Conservation (phyloP, 2,888 invertebrate species). For the Drosophila ezoana region DNA sequence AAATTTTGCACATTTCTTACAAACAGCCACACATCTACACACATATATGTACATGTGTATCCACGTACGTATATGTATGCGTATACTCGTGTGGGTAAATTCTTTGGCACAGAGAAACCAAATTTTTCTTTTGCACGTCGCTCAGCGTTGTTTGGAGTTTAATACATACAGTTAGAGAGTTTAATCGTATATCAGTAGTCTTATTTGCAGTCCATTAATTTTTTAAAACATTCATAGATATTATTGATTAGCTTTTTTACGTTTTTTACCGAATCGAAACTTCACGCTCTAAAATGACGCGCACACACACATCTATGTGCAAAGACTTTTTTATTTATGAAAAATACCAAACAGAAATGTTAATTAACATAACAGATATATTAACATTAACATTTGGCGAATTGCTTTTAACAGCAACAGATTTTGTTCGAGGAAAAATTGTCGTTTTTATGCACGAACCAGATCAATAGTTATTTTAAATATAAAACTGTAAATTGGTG, state of each 20-base stretch:
- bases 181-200: slow-evolving; percentile 16
- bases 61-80: slow-evolving; percentile 32
- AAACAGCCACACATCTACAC: slow-evolving; percentile 50
- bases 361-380: slow-evolving; percentile 26
- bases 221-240: slow-evolving; percentile 33
- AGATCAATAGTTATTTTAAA: background rate
- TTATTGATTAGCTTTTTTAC: slow-evolving; percentile 61
- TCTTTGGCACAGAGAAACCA: slow-evolving; percentile 67
- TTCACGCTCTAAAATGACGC: slow-evolving; percentile 69
- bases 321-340: slow-evolving; percentile 50
- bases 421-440: background rate
- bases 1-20: slow-evolving; percentile 73
- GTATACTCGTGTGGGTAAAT: slow-evolving; percentile 61
- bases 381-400: slow-evolving; percentile 23
- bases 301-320: slow-evolving; percentile 49
- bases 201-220: slow-evolving; percentile 19
- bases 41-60: slow-evolving; percentile 37
- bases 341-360: slow-evolving; percentile 53
- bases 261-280: slow-evolving; percentile 67
- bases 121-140: slow-evolving; percentile 50
- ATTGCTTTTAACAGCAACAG: slow-evolving; percentile 21
- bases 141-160: slow-evolving; percentile 20
- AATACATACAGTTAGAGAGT: slow-evolving; percentile 35
- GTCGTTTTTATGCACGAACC: background rate
- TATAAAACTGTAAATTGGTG: background rate